phyloP scores from a whole-genome alignment of 2,888 invertebrate species.

The Noctua janthina region DNA sequence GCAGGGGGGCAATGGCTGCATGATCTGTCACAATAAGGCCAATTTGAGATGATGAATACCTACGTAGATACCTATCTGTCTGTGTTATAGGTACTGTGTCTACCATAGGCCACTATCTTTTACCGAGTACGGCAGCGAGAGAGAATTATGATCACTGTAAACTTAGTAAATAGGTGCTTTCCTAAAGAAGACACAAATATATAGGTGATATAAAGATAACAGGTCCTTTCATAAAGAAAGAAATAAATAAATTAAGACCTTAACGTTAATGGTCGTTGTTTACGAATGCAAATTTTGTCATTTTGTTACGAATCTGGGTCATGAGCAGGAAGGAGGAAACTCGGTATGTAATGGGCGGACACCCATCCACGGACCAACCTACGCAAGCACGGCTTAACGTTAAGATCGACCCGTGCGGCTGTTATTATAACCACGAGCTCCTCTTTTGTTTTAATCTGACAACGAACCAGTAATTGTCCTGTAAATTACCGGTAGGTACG shows the following conservation, averaged over 20 bases:
- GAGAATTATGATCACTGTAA: too few species aligned
- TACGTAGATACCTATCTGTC: not conserved
- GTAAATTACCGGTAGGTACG: not conserved
- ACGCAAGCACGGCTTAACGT: too few species aligned
- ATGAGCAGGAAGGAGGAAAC: too few species aligned
- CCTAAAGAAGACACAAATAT: not conserved
- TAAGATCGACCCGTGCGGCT: too few species aligned
- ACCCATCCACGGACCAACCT: too few species aligned
- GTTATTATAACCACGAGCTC: too few species aligned
- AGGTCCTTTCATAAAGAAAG: too few species aligned
- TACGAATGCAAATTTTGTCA: not conserved
- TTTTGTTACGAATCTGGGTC: not conserved
- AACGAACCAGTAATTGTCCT: not conserved
- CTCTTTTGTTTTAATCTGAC: too few species aligned
- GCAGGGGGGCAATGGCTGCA: conserved; percentile 35
- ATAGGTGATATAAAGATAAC: too few species aligned
- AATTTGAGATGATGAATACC: conserved; percentile 51
- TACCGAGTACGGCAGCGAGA: not conserved
- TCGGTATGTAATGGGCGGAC: too few species aligned
- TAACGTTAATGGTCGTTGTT: not conserved
- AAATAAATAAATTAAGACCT: too few species aligned
- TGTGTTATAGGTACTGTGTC: too few species aligned
- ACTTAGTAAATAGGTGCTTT: not conserved
- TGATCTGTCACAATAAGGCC: conserved; percentile 66
- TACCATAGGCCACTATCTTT: not conserved